Evolutionary conservation across 2,797 vertebrate genomes (phyloP), one percentile per base, ranked within the genome.

Genomic region (Momotus momota): DNA sequence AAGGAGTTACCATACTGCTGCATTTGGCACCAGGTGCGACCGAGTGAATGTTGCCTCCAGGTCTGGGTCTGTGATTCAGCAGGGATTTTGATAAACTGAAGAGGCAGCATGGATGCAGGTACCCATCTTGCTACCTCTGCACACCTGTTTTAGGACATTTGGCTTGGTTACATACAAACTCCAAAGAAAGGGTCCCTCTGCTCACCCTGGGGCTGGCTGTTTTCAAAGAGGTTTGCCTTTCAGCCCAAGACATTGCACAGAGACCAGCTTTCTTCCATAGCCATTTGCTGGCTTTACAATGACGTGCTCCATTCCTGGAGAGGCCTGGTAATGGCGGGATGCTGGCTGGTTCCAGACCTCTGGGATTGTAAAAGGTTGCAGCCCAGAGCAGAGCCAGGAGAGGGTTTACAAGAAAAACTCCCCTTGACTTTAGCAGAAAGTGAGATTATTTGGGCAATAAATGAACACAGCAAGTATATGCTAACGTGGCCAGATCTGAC

Each of bases 1-100:
- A 89, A 94, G 92, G 80, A 94, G 60, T 89, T 93, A 58, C 92
- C 81, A 71, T 70, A 86, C 46, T 91, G 81, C 88, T 91, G 94
- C 57, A 54, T 74, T 94, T 93, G 74, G 86, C 83, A 96, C 51
- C 0, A 6, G 35, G 27, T 82, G 64, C 55, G 70, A 73, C 45
- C 0, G 1, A 70, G 12, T 4, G 40, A 92, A 61, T 31, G 41
- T 72, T 94, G 87, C 85, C 75, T 94, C 48, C 75, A 70, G 70
- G 64, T 52, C 86, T 72, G 51, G 43, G 40, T 43, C 71, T 92
- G 74, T 45, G 35, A 87, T 89, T 85, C 84, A 18, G 14, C n/a
- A 45, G 38, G 33, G 57, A 64, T 77, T 93, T 64, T 71, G 57
- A 46, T 35, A 65, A 79, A 92, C 13, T 35, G 49, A 86, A 92